phyloP scores from a whole-genome alignment of 2,797 vertebrate genomes.

The Crossoptilon crossoptilon region DNA sequence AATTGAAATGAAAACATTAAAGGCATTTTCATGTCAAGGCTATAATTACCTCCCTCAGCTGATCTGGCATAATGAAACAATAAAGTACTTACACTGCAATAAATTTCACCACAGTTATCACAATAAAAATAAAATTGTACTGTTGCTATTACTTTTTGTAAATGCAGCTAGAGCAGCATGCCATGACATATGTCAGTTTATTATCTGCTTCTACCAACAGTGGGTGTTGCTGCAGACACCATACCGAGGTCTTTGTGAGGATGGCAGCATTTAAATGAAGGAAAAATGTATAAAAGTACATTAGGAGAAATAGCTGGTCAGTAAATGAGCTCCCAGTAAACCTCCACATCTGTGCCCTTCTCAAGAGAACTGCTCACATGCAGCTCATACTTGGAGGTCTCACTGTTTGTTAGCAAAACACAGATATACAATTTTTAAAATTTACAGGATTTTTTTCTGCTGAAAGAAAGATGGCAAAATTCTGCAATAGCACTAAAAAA shows the following conservation, averaged over 20 bases:
- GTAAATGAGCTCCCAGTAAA: conserved; percentile 28
- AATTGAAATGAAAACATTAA: conserved; percentile 77
- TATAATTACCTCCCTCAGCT: conserved; percentile 78
- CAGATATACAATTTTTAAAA: conserved; percentile 46
- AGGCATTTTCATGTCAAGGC: conserved; percentile 74
- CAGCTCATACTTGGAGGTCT: conserved; percentile 35
- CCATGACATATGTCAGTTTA: conserved; percentile 72
- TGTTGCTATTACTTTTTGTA: conserved; percentile 73
- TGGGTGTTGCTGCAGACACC: conserved; percentile 62
- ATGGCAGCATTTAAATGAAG: conserved; percentile 46
- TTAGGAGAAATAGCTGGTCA: conserved; percentile 47
- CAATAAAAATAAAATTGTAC: conserved; percentile 80
- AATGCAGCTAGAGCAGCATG: conserved; percentile 58
- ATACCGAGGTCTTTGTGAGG: conserved; percentile 29
- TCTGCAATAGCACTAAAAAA: conserved; percentile 74
- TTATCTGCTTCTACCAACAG: conserved; percentile 55
- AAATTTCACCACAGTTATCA: conserved; percentile 77
- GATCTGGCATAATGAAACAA: conserved; percentile 74
- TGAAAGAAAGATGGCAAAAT: conserved; percentile 77
- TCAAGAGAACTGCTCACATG: conserved; percentile 17
- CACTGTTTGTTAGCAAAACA: conserved; percentile 46
- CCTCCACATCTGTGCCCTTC: background rate
- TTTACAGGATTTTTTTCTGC: background rate
- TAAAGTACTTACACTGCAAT: conserved; percentile 70
- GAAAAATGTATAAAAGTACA: conserved; percentile 41